A percentile compares a stretch with the other conserved stretches of the same genome.
Conservation (phyloP, 2,113 vertebrate species). For the Megaleporinus macrocephalus region DNA sequence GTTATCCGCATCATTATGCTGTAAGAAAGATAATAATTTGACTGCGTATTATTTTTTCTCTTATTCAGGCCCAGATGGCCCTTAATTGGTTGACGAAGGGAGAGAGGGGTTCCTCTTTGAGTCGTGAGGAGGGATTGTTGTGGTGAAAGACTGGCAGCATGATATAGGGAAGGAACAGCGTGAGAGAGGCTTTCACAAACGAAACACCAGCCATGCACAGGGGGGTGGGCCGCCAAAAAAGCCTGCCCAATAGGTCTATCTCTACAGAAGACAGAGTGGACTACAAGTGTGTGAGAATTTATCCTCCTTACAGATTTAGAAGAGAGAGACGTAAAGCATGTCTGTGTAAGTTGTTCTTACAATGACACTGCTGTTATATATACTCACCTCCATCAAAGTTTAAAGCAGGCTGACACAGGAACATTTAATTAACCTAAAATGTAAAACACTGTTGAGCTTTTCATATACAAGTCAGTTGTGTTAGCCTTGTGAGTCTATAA, state of each 20-base stretch:
- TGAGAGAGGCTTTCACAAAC: constrained; percentile 89
- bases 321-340: constrained; percentile 57
- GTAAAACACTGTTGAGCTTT: neutral
- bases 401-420: neutral
- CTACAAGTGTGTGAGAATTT: constrained; percentile 53
- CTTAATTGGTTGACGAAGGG: constrained; percentile 95
- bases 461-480: neutral
- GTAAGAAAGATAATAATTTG: constrained; percentile 39
- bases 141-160: constrained; percentile 88
- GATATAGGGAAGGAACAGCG: constrained; percentile 87
- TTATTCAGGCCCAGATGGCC: constrained; percentile 88
- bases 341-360: neutral
- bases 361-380: neutral
- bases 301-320: constrained; percentile 49
- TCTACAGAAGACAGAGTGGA: constrained; percentile 77
- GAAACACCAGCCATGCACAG: constrained; percentile 83
- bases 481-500: neutral
- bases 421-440: constrained; percentile 24
- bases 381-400: neutral
- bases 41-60: constrained; percentile 67
- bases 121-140: constrained; percentile 93
- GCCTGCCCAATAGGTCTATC: constrained; percentile 77
- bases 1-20: constrained; percentile 39
- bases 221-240: constrained; percentile 69
- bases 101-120: constrained; percentile 89